Base-by-base conservation (phyloP, 1,140 invertebrate genomes). In the Heliconius eleuchia region DNA sequence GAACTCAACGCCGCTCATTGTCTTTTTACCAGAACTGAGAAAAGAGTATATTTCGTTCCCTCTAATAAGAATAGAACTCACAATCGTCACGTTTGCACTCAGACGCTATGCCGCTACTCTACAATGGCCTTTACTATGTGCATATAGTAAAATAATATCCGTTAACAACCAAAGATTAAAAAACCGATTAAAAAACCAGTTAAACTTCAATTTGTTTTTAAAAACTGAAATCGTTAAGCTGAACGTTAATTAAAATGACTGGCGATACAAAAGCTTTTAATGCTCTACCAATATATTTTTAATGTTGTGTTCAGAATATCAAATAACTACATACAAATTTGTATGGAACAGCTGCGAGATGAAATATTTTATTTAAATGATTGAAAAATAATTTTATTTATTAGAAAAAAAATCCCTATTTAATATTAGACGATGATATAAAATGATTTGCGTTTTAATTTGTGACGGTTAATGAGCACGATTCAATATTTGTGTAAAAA, bases 401-500 rank as follows among this genome's bases (percentile, higher is more conserved):
- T 66, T 30, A 30, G 60, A 66, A 11, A 19, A 34, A 18, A 66
- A 66, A 30, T 5, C 8, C 60, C 27, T 3, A 66, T 66, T 66
- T 66, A 66, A 66, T 66, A 66, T 66, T 66, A 66, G 60, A 27
- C n/a, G 57, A 60, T 60, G 60, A 66, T 66, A 57, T n/a, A 66
- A 66, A 66, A 66, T 66, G 60, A 66, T 66, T 66, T 27, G 11
- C 60, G 60, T 27, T 66, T 60, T 52, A 60, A 60, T 60, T 60
- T 60, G 55, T 23, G 55, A 60, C 55, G 55, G 55, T 60, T 66
- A 66, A 66, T 66, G 60, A 66, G 60, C 60, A 23, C 60, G 60
- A 66, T 66, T 66, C 60, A 66, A 66, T 66, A 66, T 66, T 66
- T 66, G 60, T 66, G 60, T 66, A 60, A 60, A 60, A 60, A 60